These are phyloP conservation scores for Tympanuchus pallidicinctus DNA, from an alignment of 2,113 vertebrate genomes.

Conservation along the genomic window DNA sequence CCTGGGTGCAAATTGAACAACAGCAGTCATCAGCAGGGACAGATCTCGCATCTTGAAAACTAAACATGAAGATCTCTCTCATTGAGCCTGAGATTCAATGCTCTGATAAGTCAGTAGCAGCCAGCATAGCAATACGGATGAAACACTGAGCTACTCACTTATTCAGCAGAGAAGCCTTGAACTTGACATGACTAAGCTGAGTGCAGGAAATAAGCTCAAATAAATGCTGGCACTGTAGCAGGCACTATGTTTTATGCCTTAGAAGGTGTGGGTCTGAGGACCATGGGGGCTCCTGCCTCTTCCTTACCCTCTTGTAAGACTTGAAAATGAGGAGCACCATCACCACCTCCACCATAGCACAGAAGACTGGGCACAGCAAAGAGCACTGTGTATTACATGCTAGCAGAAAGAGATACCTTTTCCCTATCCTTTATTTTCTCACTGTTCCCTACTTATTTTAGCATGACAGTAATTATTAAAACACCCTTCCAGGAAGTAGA, in stretches of 20 bases:
- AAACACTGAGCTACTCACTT: conserved; percentile 13
- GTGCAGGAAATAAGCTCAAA: conserved; percentile 3
- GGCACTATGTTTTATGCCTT: neutral
- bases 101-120: neutral
- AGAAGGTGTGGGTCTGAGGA: neutral
- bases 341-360: neutral
- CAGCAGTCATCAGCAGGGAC: neutral
- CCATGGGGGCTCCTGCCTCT: neutral
- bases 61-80: neutral
- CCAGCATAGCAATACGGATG: neutral
- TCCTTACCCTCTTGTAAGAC: neutral
- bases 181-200: neutral
- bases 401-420: neutral
- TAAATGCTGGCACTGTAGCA: conserved; percentile 19
- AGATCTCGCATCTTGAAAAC: neutral
- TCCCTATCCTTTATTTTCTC: neutral
- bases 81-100: neutral
- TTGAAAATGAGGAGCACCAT: conserved; percentile 16
- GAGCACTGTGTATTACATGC: neutral
- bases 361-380: neutral
- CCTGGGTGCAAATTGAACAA: neutral
- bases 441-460: neutral
- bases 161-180: conserved; percentile 22
- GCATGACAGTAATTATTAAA: conserved; percentile 51
- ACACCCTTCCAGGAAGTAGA: conserved; percentile 37